Evolutionary conservation across 2,797 vertebrate genomes (phyloP).

Genomic region (Hippoglossus hippoglossus): DNA sequence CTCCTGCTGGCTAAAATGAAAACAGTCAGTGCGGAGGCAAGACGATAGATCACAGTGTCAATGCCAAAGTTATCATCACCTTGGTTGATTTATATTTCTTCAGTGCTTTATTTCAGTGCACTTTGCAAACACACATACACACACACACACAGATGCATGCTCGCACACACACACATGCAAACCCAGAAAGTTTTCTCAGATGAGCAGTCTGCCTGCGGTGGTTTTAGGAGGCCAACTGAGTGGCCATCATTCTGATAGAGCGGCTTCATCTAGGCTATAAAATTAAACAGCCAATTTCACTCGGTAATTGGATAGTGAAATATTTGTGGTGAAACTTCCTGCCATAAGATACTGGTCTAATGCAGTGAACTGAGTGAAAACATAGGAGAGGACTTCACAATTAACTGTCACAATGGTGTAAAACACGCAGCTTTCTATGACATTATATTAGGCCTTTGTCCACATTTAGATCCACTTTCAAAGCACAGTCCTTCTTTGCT

Average conservation of each 20-base stretch:
- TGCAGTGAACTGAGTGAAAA: slow-evolving; percentile 53
- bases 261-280: slow-evolving; percentile 69
- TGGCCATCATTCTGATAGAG: slow-evolving; percentile 68
- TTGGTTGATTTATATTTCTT: slow-evolving; percentile 79
- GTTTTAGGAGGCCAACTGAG: slow-evolving; percentile 64
- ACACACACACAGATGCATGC: slow-evolving; percentile 30
- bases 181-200: slow-evolving; percentile 59
- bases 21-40: slow-evolving; percentile 70
- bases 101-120: slow-evolving; percentile 38
- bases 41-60: slow-evolving; percentile 77
- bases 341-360: slow-evolving; percentile 59
- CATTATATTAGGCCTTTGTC: slow-evolving; percentile 5
- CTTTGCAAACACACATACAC: slow-evolving; percentile 48
- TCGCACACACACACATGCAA: slow-evolving; percentile 26
- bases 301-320: slow-evolving; percentile 82
- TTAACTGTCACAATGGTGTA: slow-evolving; percentile 42
- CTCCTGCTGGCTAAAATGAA: slow-evolving; percentile 78
- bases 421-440: slow-evolving; percentile 35
- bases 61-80: slow-evolving; percentile 82
- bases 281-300: slow-evolving; percentile 83
- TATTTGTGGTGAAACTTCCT: slow-evolving; percentile 72
- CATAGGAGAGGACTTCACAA: slow-evolving; percentile 35
- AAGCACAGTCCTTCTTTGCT: slow-evolving; percentile 5
- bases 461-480: slow-evolving; percentile 23
- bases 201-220: slow-evolving; percentile 57